A percentile compares a stretch with the other conserved stretches of the same genome.
These are phyloP conservation scores for Pseudomugil gertrudae DNA, from an alignment of 2,797 vertebrate species.

Conservation along the genomic window DNA sequence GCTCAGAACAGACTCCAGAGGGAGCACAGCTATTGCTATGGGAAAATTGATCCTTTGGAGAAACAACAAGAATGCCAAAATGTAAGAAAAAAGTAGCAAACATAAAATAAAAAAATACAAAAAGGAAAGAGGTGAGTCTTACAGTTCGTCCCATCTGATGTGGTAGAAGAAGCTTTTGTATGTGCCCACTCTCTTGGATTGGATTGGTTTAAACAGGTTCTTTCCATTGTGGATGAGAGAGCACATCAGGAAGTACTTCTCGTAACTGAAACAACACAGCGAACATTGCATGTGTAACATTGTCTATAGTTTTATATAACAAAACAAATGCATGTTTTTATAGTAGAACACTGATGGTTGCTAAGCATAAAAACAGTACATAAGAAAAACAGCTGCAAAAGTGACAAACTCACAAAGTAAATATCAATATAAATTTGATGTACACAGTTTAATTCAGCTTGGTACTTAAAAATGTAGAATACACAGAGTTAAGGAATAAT, in stretches of 20 bases:
- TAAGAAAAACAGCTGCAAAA: background rate
- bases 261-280: constrained; percentile 84
- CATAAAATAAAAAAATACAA: background rate
- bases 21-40: constrained; percentile 92
- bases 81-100: background rate
- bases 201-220: constrained; percentile 95
- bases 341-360: background rate
- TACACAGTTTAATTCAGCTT: background rate
- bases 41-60: constrained; percentile 93
- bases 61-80: constrained; percentile 3
- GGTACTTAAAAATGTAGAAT: background rate
- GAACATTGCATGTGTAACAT: background rate
- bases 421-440: no score
- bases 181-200: constrained; percentile 96
- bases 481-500: background rate
- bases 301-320: background rate
- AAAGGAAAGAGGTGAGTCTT: constrained; percentile 63
- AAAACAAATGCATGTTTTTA: background rate
- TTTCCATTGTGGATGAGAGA: constrained; percentile 93
- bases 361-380: background rate
- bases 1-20: constrained; percentile 91
- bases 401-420: background rate
- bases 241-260: constrained; percentile 96
- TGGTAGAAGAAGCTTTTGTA: constrained; percentile 98
- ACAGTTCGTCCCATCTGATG: constrained; percentile 98